A percentile compares a stretch with the other conserved stretches of the same genome.
Conservation (phyloP, 37 sponge, comb jelly and placozoan species). For the Hormiphora californensis region DNA sequence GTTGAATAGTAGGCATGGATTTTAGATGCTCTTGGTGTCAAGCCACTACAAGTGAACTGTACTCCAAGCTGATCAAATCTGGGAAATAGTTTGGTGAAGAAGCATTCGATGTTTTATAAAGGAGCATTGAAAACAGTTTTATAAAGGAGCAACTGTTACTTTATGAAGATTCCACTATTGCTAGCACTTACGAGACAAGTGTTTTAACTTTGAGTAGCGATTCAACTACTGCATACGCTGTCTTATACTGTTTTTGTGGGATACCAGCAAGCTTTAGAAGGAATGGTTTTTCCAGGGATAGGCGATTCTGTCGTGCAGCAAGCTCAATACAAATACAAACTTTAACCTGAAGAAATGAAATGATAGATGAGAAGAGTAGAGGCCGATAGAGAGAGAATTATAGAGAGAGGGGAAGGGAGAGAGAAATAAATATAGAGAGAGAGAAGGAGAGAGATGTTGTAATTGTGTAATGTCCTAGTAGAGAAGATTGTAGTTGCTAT, state of each 20-base stretch:
- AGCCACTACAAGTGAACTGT: constrained; percentile 40
- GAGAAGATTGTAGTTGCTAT: too few species aligned
- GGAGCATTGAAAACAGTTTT: too few species aligned
- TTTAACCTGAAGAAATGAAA: neutral
- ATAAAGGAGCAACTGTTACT: too few species aligned
- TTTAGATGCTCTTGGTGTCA: neutral
- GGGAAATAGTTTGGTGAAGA: too few species aligned
- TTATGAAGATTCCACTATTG: too few species aligned
- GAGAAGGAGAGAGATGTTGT: too few species aligned
- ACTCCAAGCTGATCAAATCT: constrained; percentile 42
- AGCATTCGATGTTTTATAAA: too few species aligned
- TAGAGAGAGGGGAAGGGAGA: too few species aligned
- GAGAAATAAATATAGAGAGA: too few species aligned
- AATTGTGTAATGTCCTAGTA: too few species aligned
- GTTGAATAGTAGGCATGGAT: neutral
- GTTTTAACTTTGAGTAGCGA: constrained; percentile 26
- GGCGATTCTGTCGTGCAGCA: neutral
- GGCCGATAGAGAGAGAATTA: too few species aligned
- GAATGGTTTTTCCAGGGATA: constrained; percentile 10
- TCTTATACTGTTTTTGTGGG: constrained; percentile 41
- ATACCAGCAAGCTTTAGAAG: constrained; percentile 25
- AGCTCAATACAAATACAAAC: constrained; percentile 48
- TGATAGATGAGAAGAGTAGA: too few species aligned
- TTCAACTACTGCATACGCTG: neutral
- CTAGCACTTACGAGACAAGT: neutral